Conservation (phyloP, 2,888 invertebrate genomes). For the Sphaerophoria taeniata region DNA sequence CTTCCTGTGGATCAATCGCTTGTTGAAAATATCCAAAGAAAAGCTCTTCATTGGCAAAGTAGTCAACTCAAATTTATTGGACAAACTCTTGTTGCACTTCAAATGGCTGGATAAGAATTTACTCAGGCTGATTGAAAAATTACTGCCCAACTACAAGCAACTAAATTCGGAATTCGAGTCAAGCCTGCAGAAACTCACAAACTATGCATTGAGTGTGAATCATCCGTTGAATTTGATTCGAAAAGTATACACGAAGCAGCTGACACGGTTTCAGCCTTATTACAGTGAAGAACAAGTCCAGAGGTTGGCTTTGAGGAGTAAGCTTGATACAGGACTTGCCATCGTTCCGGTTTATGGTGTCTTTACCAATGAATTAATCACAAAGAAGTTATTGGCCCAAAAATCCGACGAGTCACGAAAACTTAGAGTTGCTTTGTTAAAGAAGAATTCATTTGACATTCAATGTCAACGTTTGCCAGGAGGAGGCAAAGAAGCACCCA, state of each 20-base stretch:
- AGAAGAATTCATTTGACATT: constrained; percentile 36
- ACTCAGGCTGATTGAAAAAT: constrained; percentile 78
- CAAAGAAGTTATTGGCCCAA: constrained; percentile 77
- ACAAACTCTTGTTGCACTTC: constrained; percentile 87
- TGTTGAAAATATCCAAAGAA: constrained; percentile 77
- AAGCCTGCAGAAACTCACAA: constrained; percentile 75
- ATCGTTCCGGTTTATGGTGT: constrained; percentile 79
- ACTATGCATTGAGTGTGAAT: constrained; percentile 77
- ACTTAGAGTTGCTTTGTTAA: constrained; percentile 35
- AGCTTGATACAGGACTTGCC: constrained; percentile 76
- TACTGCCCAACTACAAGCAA: constrained; percentile 70
- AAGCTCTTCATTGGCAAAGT: constrained; percentile 79
- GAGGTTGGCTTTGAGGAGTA: constrained; percentile 74
- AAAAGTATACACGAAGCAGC: constrained; percentile 79
- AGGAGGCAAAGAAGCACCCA: not conserved
- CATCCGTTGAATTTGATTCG: constrained; percentile 78
- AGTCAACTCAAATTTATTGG: constrained; percentile 84
- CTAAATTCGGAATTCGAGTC: constrained; percentile 72
- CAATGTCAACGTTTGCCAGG: constrained; percentile 54
- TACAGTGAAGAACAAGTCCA: constrained; percentile 78
- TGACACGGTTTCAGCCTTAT: constrained; percentile 79
- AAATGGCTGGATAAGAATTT: constrained; percentile 89
- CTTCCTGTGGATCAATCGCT: constrained; percentile 80
- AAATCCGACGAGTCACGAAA: constrained; percentile 76
- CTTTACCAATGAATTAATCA: constrained; percentile 76